Conservation (phyloP, 2,888 invertebrate species). For the Thalpophila matura region DNA sequence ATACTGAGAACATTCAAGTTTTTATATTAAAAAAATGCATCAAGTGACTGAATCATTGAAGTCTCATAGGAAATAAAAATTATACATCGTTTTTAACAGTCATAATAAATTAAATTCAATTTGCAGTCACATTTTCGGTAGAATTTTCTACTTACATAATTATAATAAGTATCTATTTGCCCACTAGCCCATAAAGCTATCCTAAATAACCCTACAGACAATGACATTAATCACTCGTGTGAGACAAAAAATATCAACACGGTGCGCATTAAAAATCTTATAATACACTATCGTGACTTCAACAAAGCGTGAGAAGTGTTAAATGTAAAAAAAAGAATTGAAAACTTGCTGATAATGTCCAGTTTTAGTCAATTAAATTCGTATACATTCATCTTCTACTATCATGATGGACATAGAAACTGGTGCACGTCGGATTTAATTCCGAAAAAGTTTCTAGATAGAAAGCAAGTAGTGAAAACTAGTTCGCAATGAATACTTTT, state of each 20-base stretch:
- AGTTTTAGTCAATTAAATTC: slow-evolving; percentile 33
- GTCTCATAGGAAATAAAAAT: slow-evolving; percentile 45
- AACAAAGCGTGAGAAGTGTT: slow-evolving; percentile 33
- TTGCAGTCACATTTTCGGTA: slow-evolving; percentile 54
- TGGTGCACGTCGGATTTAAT: slow-evolving; percentile 1
- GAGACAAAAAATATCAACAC: slow-evolving; percentile 62
- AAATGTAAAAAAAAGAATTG: slow-evolving; percentile 6
- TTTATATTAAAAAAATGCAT: slow-evolving; percentile 53
- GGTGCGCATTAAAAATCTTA: slow-evolving; percentile 67
- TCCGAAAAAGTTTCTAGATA: slow-evolving; percentile 6
- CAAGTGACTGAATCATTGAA: slow-evolving; percentile 28
- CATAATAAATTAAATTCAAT: slow-evolving; percentile 52
- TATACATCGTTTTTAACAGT: slow-evolving; percentile 36
- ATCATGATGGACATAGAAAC: neutral
- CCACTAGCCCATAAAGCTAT: slow-evolving; percentile 54
- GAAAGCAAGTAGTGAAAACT: slow-evolving; percentile 17
- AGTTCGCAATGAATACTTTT: slow-evolving; percentile 27
- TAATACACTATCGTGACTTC: slow-evolving; percentile 66
- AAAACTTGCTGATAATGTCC: slow-evolving; percentile 32
- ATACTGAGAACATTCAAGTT: slow-evolving; percentile 36
- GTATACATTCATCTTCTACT: slow-evolving; percentile 25
- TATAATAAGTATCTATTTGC: slow-evolving; percentile 59
- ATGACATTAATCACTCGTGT: slow-evolving; percentile 56
- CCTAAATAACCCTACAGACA: slow-evolving; percentile 41
- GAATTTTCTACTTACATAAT: slow-evolving; percentile 52